Evolutionary conservation across 1,140 invertebrate species (phyloP).

Genomic region (Plectrocnemia conspersa): DNA sequence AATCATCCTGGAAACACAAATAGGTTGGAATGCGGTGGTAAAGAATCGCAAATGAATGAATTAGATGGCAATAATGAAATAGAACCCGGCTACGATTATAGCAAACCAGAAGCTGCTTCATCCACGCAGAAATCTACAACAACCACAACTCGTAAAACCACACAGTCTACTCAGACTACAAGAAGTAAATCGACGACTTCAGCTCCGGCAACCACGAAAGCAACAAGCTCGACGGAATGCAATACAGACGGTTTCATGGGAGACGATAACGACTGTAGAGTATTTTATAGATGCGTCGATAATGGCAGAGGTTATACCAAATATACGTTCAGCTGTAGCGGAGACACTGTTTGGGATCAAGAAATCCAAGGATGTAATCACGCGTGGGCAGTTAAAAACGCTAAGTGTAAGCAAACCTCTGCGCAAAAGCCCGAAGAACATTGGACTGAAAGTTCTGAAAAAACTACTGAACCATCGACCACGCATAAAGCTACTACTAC

Average conservation of each 20-base stretch:
- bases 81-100: constrained; percentile 10
- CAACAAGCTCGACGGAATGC: constrained; percentile 41
- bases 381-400: constrained; percentile 45
- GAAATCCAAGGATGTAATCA: constrained; percentile 55
- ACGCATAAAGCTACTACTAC: constrained; percentile 2
- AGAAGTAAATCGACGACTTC: constrained; percentile 18
- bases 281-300: constrained; percentile 57
- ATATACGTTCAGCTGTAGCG: constrained; percentile 56
- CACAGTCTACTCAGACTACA: constrained; percentile 35
- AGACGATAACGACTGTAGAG: constrained; percentile 56
- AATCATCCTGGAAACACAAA: constrained; percentile 62
- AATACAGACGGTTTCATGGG: constrained; percentile 53
- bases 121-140: constrained; percentile 16
- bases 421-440: no score
- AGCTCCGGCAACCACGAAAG: constrained; percentile 11
- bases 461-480: not conserved
- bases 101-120: constrained; percentile 21
- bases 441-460: constrained; percentile 11
- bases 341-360: constrained; percentile 59
- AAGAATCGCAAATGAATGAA: constrained; percentile 14
- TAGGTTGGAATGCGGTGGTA: constrained; percentile 51
- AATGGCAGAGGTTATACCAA: constrained; percentile 45
- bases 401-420: constrained; percentile 16
- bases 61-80: constrained; percentile 37
- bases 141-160: constrained; percentile 21